A percentile compares a stretch with the other conserved stretches of the same genome.
These are phyloP conservation scores for Cremastinae sp. DNA, from an alignment of 2,888 invertebrate species.

Conservation along the genomic window DNA sequence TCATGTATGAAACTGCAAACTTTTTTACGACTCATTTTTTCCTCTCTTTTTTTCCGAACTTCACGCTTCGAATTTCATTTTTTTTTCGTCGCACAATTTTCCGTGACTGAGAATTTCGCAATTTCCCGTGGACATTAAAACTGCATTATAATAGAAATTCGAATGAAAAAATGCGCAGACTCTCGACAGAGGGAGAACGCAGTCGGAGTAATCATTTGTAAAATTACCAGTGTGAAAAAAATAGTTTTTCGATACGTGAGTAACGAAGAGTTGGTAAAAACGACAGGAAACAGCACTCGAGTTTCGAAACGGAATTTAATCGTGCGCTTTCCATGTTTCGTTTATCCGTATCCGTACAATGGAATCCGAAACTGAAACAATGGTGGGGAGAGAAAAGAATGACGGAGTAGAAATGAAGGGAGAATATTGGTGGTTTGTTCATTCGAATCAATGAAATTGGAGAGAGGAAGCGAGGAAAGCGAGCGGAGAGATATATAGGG, in stretches of 20 bases:
- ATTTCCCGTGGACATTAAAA: no score
- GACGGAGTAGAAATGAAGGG: constrained; percentile 51
- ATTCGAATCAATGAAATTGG: constrained; percentile 28
- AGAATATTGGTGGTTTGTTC: constrained; percentile 28
- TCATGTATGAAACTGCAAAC: no score
- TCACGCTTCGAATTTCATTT: no score
- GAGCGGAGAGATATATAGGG: constrained; percentile 10
- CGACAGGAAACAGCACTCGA: constrained; percentile 48
- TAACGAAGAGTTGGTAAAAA: neutral
- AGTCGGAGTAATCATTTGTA: no score
- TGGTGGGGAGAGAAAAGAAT: constrained; percentile 15
- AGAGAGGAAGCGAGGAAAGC: constrained; percentile 9
- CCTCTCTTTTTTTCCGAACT: no score
- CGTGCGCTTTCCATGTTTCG: constrained; percentile 30
- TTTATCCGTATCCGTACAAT: neutral
- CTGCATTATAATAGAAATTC: no score
- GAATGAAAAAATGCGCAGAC: neutral
- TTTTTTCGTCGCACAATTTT: no score
- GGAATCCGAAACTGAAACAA: constrained; percentile 20
- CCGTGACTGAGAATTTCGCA: no score
- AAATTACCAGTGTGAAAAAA: neutral
- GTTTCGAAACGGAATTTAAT: constrained; percentile 51
- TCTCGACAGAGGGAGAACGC: no score
- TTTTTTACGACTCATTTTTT: no score
- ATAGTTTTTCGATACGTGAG: neutral